Conservation (phyloP, 2,113 vertebrate species). For the Eleginops maclovinus region DNA sequence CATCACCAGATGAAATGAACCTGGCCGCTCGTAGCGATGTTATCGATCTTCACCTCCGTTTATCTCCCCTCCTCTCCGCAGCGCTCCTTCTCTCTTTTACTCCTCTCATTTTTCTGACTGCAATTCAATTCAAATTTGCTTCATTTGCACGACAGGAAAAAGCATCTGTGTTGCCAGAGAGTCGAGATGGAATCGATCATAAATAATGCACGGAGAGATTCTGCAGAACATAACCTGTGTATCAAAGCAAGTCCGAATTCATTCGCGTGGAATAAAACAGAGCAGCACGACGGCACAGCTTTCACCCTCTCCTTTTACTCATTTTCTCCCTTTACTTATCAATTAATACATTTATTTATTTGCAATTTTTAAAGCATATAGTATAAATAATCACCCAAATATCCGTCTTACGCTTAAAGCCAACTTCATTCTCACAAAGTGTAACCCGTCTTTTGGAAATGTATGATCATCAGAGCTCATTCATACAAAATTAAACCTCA, state of each 20-base stretch:
- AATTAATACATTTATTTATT: too few relatives aligned
- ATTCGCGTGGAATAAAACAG: neutral
- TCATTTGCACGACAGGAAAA: neutral
- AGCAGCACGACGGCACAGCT: too few relatives aligned
- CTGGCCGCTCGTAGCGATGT: slow-evolving; percentile 14
- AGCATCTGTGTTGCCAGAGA: neutral
- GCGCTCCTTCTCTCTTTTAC: neutral
- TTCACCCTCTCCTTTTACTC: too few relatives aligned
- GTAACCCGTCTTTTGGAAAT: too few relatives aligned
- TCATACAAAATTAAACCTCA: too few relatives aligned
- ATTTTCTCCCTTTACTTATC: too few relatives aligned
- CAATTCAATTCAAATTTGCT: slow-evolving; percentile 5
- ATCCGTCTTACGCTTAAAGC: too few relatives aligned
- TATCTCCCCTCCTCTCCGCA: slow-evolving; percentile 30
- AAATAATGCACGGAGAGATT: neutral
- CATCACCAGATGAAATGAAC: slow-evolving; percentile 43
- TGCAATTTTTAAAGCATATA: too few relatives aligned
- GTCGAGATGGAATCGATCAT: neutral
- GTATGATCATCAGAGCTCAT: too few relatives aligned
- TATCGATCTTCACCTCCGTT: slow-evolving; percentile 44
- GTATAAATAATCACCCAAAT: too few relatives aligned
- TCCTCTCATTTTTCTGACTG: slow-evolving; percentile 10
- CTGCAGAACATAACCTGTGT: neutral
- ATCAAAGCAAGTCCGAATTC: neutral
- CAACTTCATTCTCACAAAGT: too few relatives aligned